A percentile compares a stretch with the other conserved stretches of the same genome.
Evolutionary conservation across 2,888 invertebrate species (phyloP).

Genomic region (Tethea ocularis): DNA sequence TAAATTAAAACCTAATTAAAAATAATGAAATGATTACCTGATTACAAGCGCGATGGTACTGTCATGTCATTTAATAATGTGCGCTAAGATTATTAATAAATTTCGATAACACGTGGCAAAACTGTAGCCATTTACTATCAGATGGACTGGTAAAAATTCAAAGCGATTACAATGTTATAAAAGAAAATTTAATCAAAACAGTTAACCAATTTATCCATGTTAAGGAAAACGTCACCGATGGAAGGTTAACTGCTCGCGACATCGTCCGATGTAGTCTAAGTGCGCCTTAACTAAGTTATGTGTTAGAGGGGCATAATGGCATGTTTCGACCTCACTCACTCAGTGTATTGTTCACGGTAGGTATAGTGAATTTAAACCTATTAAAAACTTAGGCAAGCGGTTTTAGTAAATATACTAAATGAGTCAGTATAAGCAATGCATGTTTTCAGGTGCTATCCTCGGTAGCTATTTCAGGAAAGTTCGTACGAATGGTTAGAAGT

Average conservation of each 20-base stretch:
- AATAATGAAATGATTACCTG: no score
- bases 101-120: no score
- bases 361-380: not conserved
- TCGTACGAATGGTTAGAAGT: no score
- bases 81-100: no score
- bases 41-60: no score
- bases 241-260: constrained; percentile 30
- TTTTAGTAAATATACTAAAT: not conserved
- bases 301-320: constrained; percentile 13
- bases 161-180: not conserved
- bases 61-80: no score
- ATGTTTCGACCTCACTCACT: not conserved
- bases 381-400: not conserved
- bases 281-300: constrained; percentile 35
- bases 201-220: not conserved
- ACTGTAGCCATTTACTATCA: no score
- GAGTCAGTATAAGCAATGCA: not conserved
- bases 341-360: not conserved
- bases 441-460: no score
- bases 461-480: no score
- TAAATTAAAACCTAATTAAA: no score
- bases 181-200: not conserved
- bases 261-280: constrained; percentile 21
- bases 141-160: not conserved
- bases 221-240: not conserved